Percentiles rank a stretch among this genome's conserved stretches.
These are phyloP conservation scores for Tachina fera DNA, from an alignment of 2,888 invertebrate genomes.

Conservation along the genomic window DNA sequence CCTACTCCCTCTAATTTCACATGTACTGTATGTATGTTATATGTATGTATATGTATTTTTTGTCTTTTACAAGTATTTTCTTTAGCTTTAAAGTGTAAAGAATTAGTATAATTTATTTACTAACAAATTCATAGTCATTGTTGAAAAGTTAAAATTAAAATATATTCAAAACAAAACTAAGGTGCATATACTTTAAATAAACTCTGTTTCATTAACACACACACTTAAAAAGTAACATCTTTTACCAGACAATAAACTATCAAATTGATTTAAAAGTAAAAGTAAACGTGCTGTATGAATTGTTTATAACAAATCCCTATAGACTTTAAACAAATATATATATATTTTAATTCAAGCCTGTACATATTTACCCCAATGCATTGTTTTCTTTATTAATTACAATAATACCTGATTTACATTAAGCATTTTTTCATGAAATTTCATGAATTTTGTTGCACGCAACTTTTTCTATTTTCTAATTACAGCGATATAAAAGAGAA, in stretches of 20 bases:
- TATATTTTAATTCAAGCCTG: constrained; percentile 28
- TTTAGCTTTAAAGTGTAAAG: constrained; percentile 1
- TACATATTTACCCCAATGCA: constrained; percentile 17
- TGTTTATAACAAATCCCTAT: constrained; percentile 23
- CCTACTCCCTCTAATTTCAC: background rate
- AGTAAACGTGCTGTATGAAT: constrained; percentile 12
- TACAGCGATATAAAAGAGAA: too few species aligned
- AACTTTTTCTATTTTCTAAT: too few species aligned
- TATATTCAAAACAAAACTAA: background rate
- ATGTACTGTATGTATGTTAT: constrained; percentile 16
- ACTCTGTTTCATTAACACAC: background rate
- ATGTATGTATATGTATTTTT: background rate
- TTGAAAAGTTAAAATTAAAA: background rate
- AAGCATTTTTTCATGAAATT: too few species aligned
- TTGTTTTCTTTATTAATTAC: constrained; percentile 15
- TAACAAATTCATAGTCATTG: background rate
- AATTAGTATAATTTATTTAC: background rate
- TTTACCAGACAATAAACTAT: constrained; percentile 56
- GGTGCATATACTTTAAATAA: background rate
- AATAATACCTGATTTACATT: too few species aligned
- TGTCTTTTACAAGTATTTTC: background rate
- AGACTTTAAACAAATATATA: constrained; percentile 14
- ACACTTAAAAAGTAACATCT: constrained; percentile 4
- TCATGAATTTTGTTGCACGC: too few species aligned
- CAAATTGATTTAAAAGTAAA: constrained; percentile 21